Evolutionary conservation across 2,888 invertebrate genomes (phyloP).

Genomic region (Hirtodrosophila confusa): DNA sequence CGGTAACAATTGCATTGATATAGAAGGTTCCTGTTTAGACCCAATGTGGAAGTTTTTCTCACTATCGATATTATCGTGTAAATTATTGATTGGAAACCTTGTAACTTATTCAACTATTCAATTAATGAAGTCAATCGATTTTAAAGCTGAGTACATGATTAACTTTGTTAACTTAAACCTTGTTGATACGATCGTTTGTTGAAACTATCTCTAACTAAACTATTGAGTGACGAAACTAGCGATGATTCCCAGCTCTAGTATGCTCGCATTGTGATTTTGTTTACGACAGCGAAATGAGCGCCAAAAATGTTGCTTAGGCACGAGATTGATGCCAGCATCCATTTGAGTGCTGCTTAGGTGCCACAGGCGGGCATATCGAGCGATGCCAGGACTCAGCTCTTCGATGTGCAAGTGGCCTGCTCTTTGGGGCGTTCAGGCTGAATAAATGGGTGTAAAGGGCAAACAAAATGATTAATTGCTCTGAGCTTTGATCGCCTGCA

Average conservation of each 20-base stretch:
- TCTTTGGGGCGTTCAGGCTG: slow-evolving; percentile 80
- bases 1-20: no score
- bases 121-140: no score
- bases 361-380: slow-evolving; percentile 40
- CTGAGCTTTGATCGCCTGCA: slow-evolving; percentile 84
- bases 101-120: no score
- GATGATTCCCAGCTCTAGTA: slow-evolving; percentile 3
- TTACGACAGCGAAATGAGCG: slow-evolving; percentile 66
- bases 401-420: slow-evolving; percentile 33
- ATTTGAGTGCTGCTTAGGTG: slow-evolving; percentile 56
- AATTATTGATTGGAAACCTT: no score
- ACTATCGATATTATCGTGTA: no score
- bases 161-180: no score
- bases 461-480: slow-evolving; percentile 85
- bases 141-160: no score
- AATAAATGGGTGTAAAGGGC: slow-evolving; percentile 83
- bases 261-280: slow-evolving; percentile 51
- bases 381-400: slow-evolving; percentile 20
- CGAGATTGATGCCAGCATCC: slow-evolving; percentile 70
- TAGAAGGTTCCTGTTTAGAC: no score
- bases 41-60: no score
- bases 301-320: slow-evolving; percentile 68
- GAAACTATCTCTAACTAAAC: no score
- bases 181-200: no score
- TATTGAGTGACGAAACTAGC: no score